Evolutionary conservation across 64 coral and sea anemone species (phyloP).

Genomic region (Actinia equina): DNA sequence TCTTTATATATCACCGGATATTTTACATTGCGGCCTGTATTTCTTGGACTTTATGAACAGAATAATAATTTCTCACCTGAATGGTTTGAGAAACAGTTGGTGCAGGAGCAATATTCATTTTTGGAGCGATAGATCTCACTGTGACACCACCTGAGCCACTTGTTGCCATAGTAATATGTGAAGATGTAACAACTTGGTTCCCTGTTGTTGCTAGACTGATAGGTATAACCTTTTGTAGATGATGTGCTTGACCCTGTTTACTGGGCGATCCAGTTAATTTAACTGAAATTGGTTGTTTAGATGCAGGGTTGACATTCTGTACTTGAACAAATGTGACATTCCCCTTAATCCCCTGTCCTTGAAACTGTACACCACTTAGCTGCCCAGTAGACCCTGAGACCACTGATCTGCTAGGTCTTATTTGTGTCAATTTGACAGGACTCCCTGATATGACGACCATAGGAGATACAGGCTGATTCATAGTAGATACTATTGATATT

Average conservation of each 20-base stretch:
- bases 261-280: slow-evolving; percentile 61
- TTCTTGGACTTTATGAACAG: background rate
- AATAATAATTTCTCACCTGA: slow-evolving; percentile 18
- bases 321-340: slow-evolving; percentile 92
- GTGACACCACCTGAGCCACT: slow-evolving; percentile 14
- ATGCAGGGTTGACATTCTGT: slow-evolving; percentile 62
- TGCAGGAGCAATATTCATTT: slow-evolving; percentile 69
- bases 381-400: slow-evolving; percentile 35
- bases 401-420: slow-evolving; percentile 42
- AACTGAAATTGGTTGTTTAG: slow-evolving; percentile 55
- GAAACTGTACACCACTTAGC: slow-evolving; percentile 28
- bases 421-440: slow-evolving; percentile 81
- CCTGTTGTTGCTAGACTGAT: slow-evolving; percentile 66
- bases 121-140: slow-evolving; percentile 81
- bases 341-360: slow-evolving; percentile 14
- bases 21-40: too few relatives aligned
- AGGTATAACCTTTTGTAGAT: slow-evolving; percentile 75
- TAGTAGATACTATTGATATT: slow-evolving; percentile 13
- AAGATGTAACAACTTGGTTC: slow-evolving; percentile 40
- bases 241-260: slow-evolving; percentile 60
- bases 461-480: slow-evolving; percentile 23
- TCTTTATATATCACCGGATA: background rate
- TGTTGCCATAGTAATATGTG: slow-evolving; percentile 59
- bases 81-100: slow-evolving; percentile 54
- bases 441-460: slow-evolving; percentile 79